These are phyloP conservation scores for Smutsia gigantea DNA, from an alignment of 2,797 vertebrate genomes.

Conservation along the genomic window DNA sequence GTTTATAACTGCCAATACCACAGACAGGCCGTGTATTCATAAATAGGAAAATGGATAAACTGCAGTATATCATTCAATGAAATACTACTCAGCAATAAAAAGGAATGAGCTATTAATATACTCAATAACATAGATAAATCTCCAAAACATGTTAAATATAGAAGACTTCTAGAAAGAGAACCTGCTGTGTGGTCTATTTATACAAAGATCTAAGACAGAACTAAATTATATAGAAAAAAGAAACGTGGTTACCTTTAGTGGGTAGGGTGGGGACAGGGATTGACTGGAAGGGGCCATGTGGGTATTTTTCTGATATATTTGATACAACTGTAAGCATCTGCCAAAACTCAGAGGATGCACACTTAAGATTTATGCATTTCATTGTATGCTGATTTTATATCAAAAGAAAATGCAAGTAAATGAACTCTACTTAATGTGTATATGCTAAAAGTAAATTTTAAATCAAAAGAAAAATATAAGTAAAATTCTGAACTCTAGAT, in stretches of 20 bases:
- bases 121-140: not conserved
- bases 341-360: not conserved
- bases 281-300: not conserved
- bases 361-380: not conserved
- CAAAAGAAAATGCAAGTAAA: not conserved
- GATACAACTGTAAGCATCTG: not conserved
- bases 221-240: not conserved
- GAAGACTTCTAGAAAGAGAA: not conserved
- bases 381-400: not conserved
- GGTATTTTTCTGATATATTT: not conserved
- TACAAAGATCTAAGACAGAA: not conserved
- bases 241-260: not conserved
- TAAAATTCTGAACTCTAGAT: not conserved
- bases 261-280: not conserved
- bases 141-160: not conserved
- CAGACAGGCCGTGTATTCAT: slow-evolving; percentile 30
- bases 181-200: slow-evolving; percentile 25
- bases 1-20: slow-evolving; percentile 21
- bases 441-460: too few relatives aligned
- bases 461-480: not conserved
- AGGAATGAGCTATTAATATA: not conserved
- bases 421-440: too few relatives aligned
- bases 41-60: slow-evolving; percentile 24
- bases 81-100: slow-evolving; percentile 1
- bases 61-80: not conserved